phyloP scores from a whole-genome alignment of 2,888 invertebrate species.

The Campoplex capitator region DNA sequence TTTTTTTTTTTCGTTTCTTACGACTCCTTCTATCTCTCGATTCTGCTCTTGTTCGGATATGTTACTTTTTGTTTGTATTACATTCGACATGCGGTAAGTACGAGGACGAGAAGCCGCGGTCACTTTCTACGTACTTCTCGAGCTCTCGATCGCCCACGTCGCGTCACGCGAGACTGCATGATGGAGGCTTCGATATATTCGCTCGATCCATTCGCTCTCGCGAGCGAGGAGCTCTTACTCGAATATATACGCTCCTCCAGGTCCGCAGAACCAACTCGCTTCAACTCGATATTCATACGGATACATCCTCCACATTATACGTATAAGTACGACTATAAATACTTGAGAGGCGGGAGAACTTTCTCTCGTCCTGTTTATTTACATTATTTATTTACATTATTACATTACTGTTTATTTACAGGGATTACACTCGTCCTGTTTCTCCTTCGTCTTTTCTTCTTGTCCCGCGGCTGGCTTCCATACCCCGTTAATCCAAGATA shows the following conservation, averaged over 20 bases:
- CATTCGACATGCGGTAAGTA: slow-evolving; percentile 38
- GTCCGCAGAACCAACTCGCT: slow-evolving; percentile 40
- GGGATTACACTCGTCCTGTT: slow-evolving; percentile 57
- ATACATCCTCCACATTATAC: slow-evolving; percentile 24
- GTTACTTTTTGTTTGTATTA: slow-evolving; percentile 35
- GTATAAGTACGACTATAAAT: slow-evolving; percentile 55
- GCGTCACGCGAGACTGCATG: slow-evolving; percentile 71
- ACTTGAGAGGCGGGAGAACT: slow-evolving; percentile 47
- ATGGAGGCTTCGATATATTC: slow-evolving; percentile 70
- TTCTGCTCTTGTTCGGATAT: slow-evolving; percentile 28
- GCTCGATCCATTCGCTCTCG: slow-evolving; percentile 55
- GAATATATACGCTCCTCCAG: slow-evolving; percentile 14
- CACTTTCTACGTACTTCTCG: slow-evolving; percentile 63
- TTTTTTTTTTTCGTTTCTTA: neutral
- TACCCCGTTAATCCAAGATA: slow-evolving; percentile 67
- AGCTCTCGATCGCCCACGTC: slow-evolving; percentile 72
- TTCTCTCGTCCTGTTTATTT: slow-evolving; percentile 57
- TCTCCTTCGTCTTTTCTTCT: slow-evolving; percentile 40
- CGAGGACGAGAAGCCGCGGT: slow-evolving; percentile 34
- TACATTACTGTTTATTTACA: too few species aligned
- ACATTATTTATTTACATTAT: too few species aligned
- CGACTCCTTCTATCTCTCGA: slow-evolving; percentile 3
- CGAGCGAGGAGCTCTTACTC: slow-evolving; percentile 22
- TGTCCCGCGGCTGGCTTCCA: slow-evolving; percentile 29
- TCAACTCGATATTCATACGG: slow-evolving; percentile 59